A percentile compares a stretch with the other conserved stretches of the same genome.
phyloP scores from a whole-genome alignment of 2,113 vertebrate genomes.

The Cyanoramphus novaezelandiae region DNA sequence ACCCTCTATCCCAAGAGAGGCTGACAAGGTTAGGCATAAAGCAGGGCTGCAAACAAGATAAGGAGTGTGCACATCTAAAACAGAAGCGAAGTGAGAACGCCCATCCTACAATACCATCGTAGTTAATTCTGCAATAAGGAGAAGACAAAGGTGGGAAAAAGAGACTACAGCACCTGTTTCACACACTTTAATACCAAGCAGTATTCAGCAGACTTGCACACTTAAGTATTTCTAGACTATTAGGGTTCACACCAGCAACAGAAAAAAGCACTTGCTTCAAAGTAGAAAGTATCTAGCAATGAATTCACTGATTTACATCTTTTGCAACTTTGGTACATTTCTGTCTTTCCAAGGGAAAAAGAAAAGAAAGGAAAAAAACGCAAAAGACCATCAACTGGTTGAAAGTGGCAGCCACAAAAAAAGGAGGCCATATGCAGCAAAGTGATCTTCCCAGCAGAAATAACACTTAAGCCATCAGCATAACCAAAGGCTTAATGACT shows the following conservation, averaged over 20 bases:
- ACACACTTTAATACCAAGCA: background rate
- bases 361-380: too few relatives aligned
- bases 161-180: background rate
- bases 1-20: background rate
- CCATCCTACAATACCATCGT: accelerated
- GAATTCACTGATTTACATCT: background rate
- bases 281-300: background rate
- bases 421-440: background rate
- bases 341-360: background rate
- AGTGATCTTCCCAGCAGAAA: background rate
- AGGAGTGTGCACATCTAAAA: background rate
- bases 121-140: background rate
- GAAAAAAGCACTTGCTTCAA: background rate
- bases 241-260: background rate
- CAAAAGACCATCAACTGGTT: background rate
- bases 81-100: background rate
- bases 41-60: background rate
- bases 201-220: background rate
- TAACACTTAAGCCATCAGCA: background rate
- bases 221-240: background rate
- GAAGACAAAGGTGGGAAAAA: background rate
- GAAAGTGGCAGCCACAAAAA: background rate
- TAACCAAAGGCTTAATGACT: background rate
- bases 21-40: background rate
- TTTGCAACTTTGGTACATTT: background rate